A percentile compares a stretch with the other conserved stretches of the same genome.
phyloP scores from a whole-genome alignment of 1,140 invertebrate genomes.

The Oryctes rhinoceros region DNA sequence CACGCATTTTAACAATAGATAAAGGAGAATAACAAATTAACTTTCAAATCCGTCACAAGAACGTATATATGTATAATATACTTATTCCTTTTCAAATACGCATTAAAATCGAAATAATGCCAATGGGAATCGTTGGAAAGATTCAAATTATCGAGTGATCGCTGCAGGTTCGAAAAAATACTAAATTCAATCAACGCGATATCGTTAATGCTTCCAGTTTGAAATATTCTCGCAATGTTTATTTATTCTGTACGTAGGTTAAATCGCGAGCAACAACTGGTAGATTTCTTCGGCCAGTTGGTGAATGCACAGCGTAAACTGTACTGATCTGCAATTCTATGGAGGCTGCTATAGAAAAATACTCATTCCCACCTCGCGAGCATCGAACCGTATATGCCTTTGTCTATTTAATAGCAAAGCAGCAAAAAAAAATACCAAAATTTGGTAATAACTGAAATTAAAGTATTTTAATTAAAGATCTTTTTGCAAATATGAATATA shows the following conservation, averaged over 20 bases:
- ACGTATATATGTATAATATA: not conserved
- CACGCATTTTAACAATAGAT: slow-evolving; percentile 38
- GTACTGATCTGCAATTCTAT: slow-evolving; percentile 37
- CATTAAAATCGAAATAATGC: not conserved
- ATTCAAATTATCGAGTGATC: not conserved
- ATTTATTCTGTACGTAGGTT: not conserved
- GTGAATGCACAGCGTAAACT: slow-evolving; percentile 36
- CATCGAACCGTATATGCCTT: slow-evolving; percentile 45
- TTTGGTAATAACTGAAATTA: no score
- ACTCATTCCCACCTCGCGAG: slow-evolving; percentile 44
- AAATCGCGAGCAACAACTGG: slow-evolving; percentile 4
- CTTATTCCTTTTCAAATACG: not conserved
- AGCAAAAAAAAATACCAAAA: not conserved
- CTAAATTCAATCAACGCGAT: no score
- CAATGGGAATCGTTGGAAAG: not conserved
- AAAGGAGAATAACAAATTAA: slow-evolving; percentile 18
- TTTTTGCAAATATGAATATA: no score
- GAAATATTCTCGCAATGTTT: not conserved
- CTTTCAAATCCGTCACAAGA: slow-evolving; percentile 14
- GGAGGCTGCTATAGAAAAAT: slow-evolving; percentile 44
- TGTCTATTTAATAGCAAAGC: slow-evolving; percentile 18
- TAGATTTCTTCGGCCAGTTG: slow-evolving; percentile 31
- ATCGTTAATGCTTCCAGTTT: no score
- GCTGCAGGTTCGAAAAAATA: not conserved
- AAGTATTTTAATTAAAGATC: no score